Conservation (phyloP, 37 sponge, comb jelly and placozoan genomes). For the Agelas oroides region DNA sequence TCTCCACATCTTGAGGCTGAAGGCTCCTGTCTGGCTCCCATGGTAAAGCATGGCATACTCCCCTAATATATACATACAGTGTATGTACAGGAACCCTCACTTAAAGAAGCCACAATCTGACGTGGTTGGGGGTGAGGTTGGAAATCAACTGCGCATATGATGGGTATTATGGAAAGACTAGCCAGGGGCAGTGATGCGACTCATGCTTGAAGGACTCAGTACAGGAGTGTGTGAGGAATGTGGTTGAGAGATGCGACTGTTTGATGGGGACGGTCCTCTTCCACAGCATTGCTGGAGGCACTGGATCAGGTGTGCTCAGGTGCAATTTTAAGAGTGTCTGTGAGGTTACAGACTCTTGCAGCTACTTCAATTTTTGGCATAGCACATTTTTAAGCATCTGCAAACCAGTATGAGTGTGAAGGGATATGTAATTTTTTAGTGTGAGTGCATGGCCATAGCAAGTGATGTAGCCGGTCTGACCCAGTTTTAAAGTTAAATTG, state of each 20-base stretch:
- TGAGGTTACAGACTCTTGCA: too few relatives aligned
- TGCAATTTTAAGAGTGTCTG: too few relatives aligned
- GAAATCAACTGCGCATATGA: constrained; percentile 91
- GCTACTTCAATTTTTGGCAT: too few relatives aligned
- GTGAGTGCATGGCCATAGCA: too few relatives aligned
- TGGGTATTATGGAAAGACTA: constrained; percentile 55
- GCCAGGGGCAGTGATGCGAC: too few relatives aligned
- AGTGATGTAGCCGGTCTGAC: too few relatives aligned
- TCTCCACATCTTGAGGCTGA: constrained; percentile 78
- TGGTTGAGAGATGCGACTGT: constrained; percentile 72
- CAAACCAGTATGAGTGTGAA: too few relatives aligned
- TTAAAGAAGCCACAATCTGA: background rate
- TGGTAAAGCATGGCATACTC: constrained; percentile 96
- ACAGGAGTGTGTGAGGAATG: constrained; percentile 56
- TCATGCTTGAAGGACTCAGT: background rate
- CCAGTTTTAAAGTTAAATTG: too few relatives aligned
- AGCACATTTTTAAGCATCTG: too few relatives aligned
- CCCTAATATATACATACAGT: constrained; percentile 88
- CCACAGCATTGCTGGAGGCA: constrained; percentile 91
- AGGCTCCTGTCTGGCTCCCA: constrained; percentile 82
- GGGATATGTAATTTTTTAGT: too few relatives aligned
- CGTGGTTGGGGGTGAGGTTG: too few relatives aligned
- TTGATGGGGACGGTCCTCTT: constrained; percentile 67
- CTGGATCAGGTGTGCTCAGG: constrained; percentile 78
- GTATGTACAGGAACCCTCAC: too few relatives aligned